A percentile compares a stretch with the other conserved stretches of the same genome.
These are phyloP conservation scores for Drosophila antonietae DNA, from an alignment of 2,888 invertebrate species.

Conservation along the genomic window DNA sequence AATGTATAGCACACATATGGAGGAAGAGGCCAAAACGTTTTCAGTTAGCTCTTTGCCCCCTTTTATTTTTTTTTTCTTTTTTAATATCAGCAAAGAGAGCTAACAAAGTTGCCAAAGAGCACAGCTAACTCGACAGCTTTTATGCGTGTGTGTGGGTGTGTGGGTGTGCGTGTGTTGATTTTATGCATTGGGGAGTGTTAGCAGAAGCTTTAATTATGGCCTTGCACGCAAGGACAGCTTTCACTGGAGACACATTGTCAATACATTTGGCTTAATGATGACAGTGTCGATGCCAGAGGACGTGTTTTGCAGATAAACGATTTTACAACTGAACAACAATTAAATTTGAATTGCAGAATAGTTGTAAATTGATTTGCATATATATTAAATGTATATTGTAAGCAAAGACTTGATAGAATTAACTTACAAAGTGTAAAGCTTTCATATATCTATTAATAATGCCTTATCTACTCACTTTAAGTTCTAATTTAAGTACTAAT, in stretches of 20 bases:
- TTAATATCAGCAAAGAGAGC: constrained; percentile 58
- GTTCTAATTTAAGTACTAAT: no score
- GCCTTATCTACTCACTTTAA: no score
- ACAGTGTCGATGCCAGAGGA: constrained; percentile 17
- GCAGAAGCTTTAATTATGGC: constrained; percentile 32
- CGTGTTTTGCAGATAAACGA: background rate
- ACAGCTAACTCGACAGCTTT: constrained; percentile 11
- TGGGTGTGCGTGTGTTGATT: constrained; percentile 7
- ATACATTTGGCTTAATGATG: constrained; percentile 6
- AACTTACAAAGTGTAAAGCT: no score
- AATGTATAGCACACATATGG: constrained; percentile 48
- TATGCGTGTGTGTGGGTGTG: constrained; percentile 7
- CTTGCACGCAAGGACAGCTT: constrained; percentile 42
- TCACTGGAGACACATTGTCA: constrained; percentile 14
- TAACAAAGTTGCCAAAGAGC: constrained; percentile 42
- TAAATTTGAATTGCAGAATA: constrained; percentile 1
- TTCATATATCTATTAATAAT: no score
- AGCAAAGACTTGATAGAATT: background rate
- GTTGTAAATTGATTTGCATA: background rate
- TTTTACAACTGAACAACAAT: constrained; percentile 1
- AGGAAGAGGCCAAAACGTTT: constrained; percentile 21
- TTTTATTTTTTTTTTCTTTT: background rate
- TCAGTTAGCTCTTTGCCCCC: constrained; percentile 39
- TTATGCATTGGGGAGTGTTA: constrained; percentile 6
- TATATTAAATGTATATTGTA: background rate